Conservation (phyloP, 1,140 invertebrate species). For the Pemphigus obesinymphae region DNA sequence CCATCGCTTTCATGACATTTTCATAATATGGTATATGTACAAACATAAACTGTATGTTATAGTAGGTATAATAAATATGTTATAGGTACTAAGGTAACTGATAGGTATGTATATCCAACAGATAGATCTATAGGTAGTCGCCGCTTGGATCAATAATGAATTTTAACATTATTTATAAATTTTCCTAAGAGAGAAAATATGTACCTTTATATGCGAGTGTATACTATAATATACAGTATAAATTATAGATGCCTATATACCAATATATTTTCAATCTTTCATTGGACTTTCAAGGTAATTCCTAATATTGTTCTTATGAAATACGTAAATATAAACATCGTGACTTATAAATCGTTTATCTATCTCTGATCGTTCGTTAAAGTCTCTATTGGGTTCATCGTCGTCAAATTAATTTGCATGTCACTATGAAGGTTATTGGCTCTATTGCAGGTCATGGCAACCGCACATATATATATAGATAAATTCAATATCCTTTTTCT, state of each 20-base stretch:
- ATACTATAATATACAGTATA: background rate
- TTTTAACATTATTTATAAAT: too few relatives aligned
- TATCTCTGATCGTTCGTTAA: conserved; percentile 23
- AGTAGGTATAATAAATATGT: too few relatives aligned
- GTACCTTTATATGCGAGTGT: too few relatives aligned
- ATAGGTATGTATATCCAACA: too few relatives aligned
- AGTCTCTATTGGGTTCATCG: conserved; percentile 25
- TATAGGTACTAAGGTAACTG: too few relatives aligned
- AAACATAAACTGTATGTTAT: too few relatives aligned
- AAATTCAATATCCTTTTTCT: conserved; percentile 3
- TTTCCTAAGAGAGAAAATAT: background rate
- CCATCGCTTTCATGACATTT: too few relatives aligned
- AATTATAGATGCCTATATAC: too few relatives aligned
- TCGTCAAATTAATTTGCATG: conserved; percentile 35
- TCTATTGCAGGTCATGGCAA: conserved; percentile 27
- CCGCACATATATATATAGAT: background rate
- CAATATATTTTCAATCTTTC: background rate
- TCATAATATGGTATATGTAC: too few relatives aligned
- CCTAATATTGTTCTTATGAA: background rate
- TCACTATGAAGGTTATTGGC: conserved; percentile 39
- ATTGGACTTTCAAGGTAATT: conserved; percentile 6
- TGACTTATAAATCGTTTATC: conserved; percentile 21
- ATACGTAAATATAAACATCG: background rate
- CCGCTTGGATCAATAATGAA: too few relatives aligned
- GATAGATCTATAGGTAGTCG: too few relatives aligned